These are phyloP conservation scores for Trichomycterus rosablanca DNA, from an alignment of 2,113 vertebrate species.

Conservation along the genomic window DNA sequence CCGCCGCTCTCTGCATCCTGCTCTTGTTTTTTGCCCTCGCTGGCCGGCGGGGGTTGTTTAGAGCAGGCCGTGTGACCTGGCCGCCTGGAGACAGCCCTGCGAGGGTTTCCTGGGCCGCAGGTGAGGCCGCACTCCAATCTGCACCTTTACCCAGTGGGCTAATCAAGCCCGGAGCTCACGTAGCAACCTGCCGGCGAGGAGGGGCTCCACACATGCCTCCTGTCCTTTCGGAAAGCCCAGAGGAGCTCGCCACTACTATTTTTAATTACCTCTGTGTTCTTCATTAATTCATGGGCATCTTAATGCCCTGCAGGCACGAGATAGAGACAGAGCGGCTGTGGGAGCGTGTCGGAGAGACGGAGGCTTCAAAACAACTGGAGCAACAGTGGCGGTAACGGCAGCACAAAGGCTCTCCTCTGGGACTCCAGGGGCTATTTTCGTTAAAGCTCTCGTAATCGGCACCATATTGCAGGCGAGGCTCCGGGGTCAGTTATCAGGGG, in stretches of 20 bases:
- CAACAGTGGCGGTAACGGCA: conserved; percentile 45
- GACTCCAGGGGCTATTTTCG: conserved; percentile 35
- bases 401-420: conserved; percentile 20
- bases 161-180: conserved; percentile 81
- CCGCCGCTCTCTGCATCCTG: conserved; percentile 57
- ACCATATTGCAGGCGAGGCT: conserved; percentile 58
- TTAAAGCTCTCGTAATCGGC: conserved; percentile 36
- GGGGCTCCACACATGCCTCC: conserved; percentile 65
- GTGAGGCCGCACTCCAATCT: conserved; percentile 77
- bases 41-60: conserved; percentile 65
- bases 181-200: conserved; percentile 71
- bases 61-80: conserved; percentile 70
- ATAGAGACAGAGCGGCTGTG: conserved; percentile 12
- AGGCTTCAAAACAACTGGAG: conserved; percentile 51
- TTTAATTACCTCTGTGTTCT: conserved; percentile 90
- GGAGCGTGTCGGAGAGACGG: conserved; percentile 26
- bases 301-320: conserved; percentile 77
- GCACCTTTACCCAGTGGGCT: conserved; percentile 81
- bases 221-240: conserved; percentile 84
- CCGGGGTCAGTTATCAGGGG: conserved; percentile 54
- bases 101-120: conserved; percentile 77
- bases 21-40: conserved; percentile 60
- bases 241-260: conserved; percentile 78
- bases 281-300: conserved; percentile 90
- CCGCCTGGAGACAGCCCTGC: conserved; percentile 73